Evolutionary conservation across 2,113 vertebrate genomes (phyloP).

Genomic region (Amphilophus citrinellus): DNA sequence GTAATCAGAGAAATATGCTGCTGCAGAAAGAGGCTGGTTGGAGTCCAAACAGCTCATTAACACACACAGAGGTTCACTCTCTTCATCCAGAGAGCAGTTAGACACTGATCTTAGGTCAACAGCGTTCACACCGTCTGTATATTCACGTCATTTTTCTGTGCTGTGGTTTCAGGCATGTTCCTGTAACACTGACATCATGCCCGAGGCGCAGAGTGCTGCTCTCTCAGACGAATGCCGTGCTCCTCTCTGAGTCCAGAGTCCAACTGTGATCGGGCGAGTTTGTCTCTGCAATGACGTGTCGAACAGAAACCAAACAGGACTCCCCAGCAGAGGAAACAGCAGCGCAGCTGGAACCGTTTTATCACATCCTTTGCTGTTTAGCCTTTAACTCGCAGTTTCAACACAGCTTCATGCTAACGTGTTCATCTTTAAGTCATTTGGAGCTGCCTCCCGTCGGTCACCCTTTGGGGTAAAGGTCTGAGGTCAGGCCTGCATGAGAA

Average conservation of each 20-base stretch:
- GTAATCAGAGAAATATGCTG: constrained; percentile 16
- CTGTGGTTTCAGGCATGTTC: accelerated
- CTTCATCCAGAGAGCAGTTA: not conserved
- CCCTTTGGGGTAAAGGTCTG: not conserved
- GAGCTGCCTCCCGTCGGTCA: not conserved
- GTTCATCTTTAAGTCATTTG: not conserved
- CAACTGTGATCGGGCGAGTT: not conserved
- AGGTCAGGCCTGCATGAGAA: not conserved
- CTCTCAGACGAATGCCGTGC: not conserved
- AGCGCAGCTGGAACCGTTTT: constrained; percentile 7
- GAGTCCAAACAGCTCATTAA: constrained; percentile 14
- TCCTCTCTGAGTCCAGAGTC: not conserved
- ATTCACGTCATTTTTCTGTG: not conserved
- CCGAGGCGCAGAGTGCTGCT: not conserved
- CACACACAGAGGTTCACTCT: not conserved
- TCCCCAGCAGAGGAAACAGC: not conserved
- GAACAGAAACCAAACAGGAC: not conserved
- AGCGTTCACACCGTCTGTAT: not conserved
- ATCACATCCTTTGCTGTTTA: not conserved
- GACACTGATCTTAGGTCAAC: not conserved
- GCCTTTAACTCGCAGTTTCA: not conserved
- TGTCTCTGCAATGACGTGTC: not conserved
- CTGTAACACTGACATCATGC: not conserved
- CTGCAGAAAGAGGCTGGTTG: not conserved
- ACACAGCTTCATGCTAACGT: not conserved